Evolutionary conservation across 2,113 vertebrate species (phyloP).

Genomic region (Cololabis saira): DNA sequence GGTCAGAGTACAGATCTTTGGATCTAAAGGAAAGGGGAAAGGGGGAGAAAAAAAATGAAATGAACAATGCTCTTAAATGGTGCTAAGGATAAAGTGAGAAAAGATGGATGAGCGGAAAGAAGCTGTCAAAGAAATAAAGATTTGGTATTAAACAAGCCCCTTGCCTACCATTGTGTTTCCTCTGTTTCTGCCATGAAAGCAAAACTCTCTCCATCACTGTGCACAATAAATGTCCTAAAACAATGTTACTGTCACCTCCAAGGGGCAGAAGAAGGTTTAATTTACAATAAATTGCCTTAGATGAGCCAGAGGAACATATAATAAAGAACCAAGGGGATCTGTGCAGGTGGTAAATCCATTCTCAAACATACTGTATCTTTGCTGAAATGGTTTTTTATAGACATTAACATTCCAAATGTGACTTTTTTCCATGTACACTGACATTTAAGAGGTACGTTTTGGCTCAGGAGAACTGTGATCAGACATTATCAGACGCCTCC

Average conservation of each 20-base stretch:
- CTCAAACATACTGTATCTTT: slow-evolving; percentile 11
- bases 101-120: slow-evolving; percentile 1
- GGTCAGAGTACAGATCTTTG: slow-evolving; percentile 92
- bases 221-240: slow-evolving; percentile 37
- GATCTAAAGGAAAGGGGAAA: slow-evolving; percentile 78
- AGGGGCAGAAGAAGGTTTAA: slow-evolving; percentile 31
- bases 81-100: not conserved
- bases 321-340: slow-evolving; percentile 23
- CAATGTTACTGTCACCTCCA: slow-evolving; percentile 29
- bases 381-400: slow-evolving; percentile 7
- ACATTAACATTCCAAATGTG: slow-evolving; percentile 14
- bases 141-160: slow-evolving; percentile 8
- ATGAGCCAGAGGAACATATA: slow-evolving; percentile 25
- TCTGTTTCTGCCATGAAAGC: slow-evolving; percentile 17
- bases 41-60: not conserved
- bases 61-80: not conserved
- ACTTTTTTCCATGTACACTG: slow-evolving; percentile 23
- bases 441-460: slow-evolving; percentile 41
- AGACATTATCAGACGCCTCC: slow-evolving; percentile 14
- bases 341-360: slow-evolving; percentile 25
- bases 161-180: slow-evolving; percentile 5
- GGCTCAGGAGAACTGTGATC: slow-evolving; percentile 13
- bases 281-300: slow-evolving; percentile 39
- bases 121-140: slow-evolving; percentile 14
- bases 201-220: slow-evolving; percentile 28